These are phyloP conservation scores for Zaprionus tsacasi DNA, from an alignment of 1,140 invertebrate genomes.

Conservation along the genomic window DNA sequence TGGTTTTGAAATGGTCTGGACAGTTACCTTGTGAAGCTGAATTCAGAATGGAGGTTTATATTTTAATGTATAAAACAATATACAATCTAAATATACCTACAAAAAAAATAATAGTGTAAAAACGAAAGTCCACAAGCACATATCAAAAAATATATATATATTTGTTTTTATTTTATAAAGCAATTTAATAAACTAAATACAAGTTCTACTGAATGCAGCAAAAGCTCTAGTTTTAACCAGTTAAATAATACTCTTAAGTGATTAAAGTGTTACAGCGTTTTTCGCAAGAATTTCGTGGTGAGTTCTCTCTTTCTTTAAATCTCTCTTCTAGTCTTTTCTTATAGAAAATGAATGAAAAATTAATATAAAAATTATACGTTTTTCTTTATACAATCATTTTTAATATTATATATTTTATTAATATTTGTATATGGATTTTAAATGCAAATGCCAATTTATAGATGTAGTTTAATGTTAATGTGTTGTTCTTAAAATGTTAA, in stretches of 20 bases:
- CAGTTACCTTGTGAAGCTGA: constrained; percentile 35
- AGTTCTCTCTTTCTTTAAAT: constrained; percentile 1
- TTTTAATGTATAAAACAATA: not conserved
- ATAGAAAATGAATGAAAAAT: constrained; percentile 55
- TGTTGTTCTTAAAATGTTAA: constrained; percentile 35
- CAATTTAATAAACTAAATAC: constrained; percentile 61
- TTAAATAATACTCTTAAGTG: constrained; percentile 63
- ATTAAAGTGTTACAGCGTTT: constrained; percentile 60
- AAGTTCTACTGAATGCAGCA: constrained; percentile 64
- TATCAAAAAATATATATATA: constrained; percentile 59
- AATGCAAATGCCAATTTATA: constrained; percentile 69
- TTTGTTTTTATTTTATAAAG: constrained; percentile 71
- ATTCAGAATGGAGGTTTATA: constrained; percentile 3
- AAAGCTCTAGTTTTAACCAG: constrained; percentile 53
- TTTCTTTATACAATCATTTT: constrained; percentile 59
- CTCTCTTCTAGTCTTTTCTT: constrained; percentile 49
- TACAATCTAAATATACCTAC: not conserved
- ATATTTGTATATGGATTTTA: constrained; percentile 41
- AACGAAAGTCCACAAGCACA: constrained; percentile 38
- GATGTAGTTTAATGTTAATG: constrained; percentile 38
- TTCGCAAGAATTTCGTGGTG: constrained; percentile 28
- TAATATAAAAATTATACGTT: constrained; percentile 48
- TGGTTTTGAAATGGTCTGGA: constrained; percentile 22
- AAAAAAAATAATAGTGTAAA: constrained; percentile 22
- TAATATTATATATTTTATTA: constrained; percentile 45